Evolutionary conservation across 2,113 vertebrate genomes (phyloP).

Genomic region (Lycocorax pyrrhopterus): DNA sequence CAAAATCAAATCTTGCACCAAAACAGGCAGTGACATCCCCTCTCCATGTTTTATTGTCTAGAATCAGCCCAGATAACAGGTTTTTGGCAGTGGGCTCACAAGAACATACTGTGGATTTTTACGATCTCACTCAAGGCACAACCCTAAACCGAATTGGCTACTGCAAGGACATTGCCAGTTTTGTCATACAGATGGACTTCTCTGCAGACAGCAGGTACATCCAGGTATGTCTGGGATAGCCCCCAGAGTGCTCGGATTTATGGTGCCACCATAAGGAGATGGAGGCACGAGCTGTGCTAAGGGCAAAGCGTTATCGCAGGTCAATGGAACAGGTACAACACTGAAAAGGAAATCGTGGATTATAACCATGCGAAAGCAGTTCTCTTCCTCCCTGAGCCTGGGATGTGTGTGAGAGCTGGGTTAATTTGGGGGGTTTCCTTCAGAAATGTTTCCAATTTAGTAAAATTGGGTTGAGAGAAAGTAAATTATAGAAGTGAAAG

Average conservation of each 20-base stretch:
- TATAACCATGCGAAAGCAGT: neutral
- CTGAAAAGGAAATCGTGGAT: too few species aligned
- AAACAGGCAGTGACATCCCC: neutral
- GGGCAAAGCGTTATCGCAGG: accelerated
- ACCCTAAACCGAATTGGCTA: slow-evolving; percentile 91
- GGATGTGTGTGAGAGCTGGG: neutral
- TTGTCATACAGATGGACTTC: slow-evolving; percentile 94
- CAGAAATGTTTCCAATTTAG: neutral
- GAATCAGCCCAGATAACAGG: slow-evolving; percentile 92
- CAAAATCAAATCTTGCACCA: neutral
- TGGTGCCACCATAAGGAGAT: accelerated
- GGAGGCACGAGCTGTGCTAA: neutral
- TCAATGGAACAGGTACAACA: accelerated
- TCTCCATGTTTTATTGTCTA: slow-evolving; percentile 15
- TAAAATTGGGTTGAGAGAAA: neutral
- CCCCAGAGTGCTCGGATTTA: accelerated
- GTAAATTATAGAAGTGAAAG: neutral
- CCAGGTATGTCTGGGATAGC: slow-evolving; percentile 72
- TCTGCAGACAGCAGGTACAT: slow-evolving; percentile 92
- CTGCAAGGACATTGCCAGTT: slow-evolving; percentile 93
- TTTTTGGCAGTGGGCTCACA: slow-evolving; percentile 90
- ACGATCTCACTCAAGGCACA: slow-evolving; percentile 92
- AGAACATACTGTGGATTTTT: slow-evolving; percentile 93
- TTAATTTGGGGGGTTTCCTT: neutral
- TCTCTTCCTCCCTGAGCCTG: neutral